phyloP scores from a whole-genome alignment of 2,797 vertebrate species.

The Melanotaenia boesemani region DNA sequence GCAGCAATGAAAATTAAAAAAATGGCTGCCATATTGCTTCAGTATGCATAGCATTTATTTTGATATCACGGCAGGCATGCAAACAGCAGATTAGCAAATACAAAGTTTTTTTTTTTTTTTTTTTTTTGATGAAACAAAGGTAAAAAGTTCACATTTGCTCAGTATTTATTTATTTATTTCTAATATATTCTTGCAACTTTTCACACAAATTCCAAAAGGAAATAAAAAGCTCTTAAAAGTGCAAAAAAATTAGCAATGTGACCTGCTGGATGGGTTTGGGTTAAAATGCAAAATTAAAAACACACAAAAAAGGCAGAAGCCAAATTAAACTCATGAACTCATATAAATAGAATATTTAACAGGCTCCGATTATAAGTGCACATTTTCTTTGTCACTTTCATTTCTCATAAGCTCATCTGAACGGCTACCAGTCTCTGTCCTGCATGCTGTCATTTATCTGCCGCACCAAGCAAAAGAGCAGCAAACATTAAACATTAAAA shows the following conservation, averaged over 20 bases:
- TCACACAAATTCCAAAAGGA: not conserved
- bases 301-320: too few species aligned
- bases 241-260: not conserved
- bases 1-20: not conserved
- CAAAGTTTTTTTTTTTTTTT: not conserved
- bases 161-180: not conserved
- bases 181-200: not conserved
- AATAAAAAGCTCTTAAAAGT: not conserved
- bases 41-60: not conserved
- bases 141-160: not conserved
- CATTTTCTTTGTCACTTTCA: not conserved
- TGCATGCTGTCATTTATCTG: not conserved
- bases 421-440: not conserved
- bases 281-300: not conserved
- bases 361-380: not conserved
- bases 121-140: too few species aligned
- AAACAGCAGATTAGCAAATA: not conserved
- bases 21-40: constrained; percentile 1
- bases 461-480: not conserved
- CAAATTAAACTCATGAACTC: not conserved
- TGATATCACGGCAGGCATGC: not conserved
- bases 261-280: not conserved
- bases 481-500: constrained; percentile 1
- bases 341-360: not conserved
- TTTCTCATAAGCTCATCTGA: not conserved